phyloP scores from a whole-genome alignment of 2,113 vertebrate genomes.

The Mustela nigripes region DNA sequence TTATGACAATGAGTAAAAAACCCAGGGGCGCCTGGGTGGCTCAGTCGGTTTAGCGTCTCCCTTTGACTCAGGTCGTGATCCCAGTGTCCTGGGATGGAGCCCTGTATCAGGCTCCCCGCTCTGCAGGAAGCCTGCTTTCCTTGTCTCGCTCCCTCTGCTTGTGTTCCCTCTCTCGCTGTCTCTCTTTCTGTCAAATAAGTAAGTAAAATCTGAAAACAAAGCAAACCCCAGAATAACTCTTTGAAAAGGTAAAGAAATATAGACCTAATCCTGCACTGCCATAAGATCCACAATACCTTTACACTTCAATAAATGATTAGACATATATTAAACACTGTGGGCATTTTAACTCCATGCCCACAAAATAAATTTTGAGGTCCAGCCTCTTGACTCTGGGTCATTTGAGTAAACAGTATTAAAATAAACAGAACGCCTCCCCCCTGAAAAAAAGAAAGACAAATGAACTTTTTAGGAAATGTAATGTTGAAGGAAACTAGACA shows the following conservation, averaged over 20 bases:
- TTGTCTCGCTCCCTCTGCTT: no score
- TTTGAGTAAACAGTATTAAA: neutral
- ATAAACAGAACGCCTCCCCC: neutral
- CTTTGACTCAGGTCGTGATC: no score
- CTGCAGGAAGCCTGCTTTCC: no score
- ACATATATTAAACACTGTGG: neutral
- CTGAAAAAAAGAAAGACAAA: neutral
- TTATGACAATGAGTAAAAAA: neutral
- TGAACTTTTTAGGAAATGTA: conserved; percentile 36
- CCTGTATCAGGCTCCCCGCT: no score
- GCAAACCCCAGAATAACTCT: neutral
- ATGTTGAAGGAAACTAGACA: neutral
- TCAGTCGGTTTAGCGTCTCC: no score
- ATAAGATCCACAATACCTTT: neutral
- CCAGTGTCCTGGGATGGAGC: no score
- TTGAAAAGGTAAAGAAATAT: conserved; percentile 24
- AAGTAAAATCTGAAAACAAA: no score
- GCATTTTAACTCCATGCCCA: neutral
- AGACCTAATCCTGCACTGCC: neutral
- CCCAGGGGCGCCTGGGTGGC: no score
- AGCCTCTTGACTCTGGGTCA: neutral
- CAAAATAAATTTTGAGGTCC: conserved; percentile 37
- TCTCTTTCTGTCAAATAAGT: no score
- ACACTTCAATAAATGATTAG: conserved; percentile 46
- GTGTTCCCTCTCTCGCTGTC: no score